Evolutionary conservation across 2,113 vertebrate genomes (phyloP), one percentile per base, ranked within the genome.

Genomic region (Actenoides lindsayi): DNA sequence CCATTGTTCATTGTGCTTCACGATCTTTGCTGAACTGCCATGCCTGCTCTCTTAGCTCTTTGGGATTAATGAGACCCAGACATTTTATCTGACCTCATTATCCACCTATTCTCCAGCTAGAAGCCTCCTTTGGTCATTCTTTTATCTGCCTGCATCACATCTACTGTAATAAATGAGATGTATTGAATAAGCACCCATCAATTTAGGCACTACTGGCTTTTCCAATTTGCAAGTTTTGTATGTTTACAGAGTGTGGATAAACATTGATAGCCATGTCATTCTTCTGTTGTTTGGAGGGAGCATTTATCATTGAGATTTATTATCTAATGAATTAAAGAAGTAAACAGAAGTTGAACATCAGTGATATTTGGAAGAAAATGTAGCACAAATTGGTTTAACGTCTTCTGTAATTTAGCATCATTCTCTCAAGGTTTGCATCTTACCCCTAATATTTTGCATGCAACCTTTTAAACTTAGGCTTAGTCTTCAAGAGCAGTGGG

Each of bases 31-130:
- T 78, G 57, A 70, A 18, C 44, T 62, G 86, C 37, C 37, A 37
- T 37, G 37, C 37, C 37, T 37, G 39, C 56, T 46, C 42, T 81
- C 48, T 90, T 54, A 85, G 54, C 48, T 67, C 44, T 63, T 89
- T 53, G 50, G 88, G 87, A 97, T 97, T 93, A 93, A 97, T 97
- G 87, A 94, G 87, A 84, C 33, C 9, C 44, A 90, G 79, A 74
- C 63, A 83, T 83, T 94, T 96, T 94, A 90, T 97, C 85, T 96
- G 96, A 97, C 91, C 87, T 96, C 93, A 94, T 97, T 96, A 95
- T 86, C 85, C 77, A 83, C 50, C 77, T 94, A 71, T 97, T 96
- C 91, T 94, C 76, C 56, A 84, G 33, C 39, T 65, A 81, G 60
- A 46, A 85, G 41, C 42, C 69, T 87, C 73, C 83, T 92, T 88